These are phyloP conservation scores for Eueides isabella DNA, from an alignment of 1,140 invertebrate species.

Conservation along the genomic window DNA sequence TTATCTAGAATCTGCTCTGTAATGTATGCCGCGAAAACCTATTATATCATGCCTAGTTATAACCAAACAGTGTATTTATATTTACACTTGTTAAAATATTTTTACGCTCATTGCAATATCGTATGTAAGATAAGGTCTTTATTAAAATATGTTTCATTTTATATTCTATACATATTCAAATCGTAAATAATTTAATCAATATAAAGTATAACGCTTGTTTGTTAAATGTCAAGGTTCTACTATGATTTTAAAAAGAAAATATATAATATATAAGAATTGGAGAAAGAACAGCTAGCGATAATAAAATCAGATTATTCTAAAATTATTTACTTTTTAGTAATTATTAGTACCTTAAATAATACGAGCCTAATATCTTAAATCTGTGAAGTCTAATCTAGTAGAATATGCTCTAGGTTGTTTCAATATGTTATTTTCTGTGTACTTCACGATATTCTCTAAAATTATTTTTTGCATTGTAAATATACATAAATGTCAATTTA, in stretches of 20 bases:
- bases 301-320: background rate
- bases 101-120: background rate
- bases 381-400: no score
- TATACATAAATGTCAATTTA: no score
- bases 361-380: background rate
- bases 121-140: background rate
- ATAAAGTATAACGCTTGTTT: background rate
- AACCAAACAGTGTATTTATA: background rate
- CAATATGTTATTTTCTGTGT: no score
- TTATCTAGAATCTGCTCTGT: conserved; percentile 55
- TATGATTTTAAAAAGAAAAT: background rate
- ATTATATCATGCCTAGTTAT: conserved; percentile 54
- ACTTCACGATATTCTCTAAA: no score
- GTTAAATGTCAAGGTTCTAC: conserved; percentile 2
- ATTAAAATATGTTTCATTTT: background rate
- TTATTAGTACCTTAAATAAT: background rate
- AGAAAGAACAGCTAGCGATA: background rate
- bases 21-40: conserved; percentile 14
- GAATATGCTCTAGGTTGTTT: no score
- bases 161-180: background rate
- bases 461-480: no score
- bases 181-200: background rate
- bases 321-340: background rate
- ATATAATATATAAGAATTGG: background rate
- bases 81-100: background rate